These are phyloP conservation scores for Acrobasis suavella DNA, from an alignment of 2,888 invertebrate genomes.

Conservation along the genomic window DNA sequence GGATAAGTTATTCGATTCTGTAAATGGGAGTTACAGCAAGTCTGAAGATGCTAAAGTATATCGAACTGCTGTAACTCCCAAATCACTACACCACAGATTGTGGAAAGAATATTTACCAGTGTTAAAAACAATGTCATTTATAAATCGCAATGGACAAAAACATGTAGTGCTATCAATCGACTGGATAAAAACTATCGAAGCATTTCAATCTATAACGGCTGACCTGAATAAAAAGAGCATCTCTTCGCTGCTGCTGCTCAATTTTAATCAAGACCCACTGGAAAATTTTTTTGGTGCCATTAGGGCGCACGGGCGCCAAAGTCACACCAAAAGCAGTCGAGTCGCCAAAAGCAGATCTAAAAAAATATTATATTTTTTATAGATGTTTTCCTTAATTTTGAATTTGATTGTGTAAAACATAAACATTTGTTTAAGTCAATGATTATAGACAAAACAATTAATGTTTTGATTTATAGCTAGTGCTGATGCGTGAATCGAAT, in stretches of 20 bases:
- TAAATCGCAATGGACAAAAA: conserved; percentile 6
- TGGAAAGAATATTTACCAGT: conserved; percentile 27
- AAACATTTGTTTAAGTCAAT: no score
- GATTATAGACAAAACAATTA: no score
- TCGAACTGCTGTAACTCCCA: conserved; percentile 29
- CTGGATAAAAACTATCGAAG: conserved; percentile 31
- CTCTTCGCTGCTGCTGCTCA: conserved; percentile 26
- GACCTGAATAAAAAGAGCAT: conserved; percentile 16
- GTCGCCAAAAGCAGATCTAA: no score
- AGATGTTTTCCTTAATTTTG: no score
- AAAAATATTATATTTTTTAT: no score
- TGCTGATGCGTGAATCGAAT: no score
- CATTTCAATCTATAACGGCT: conserved; percentile 18
- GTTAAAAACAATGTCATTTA: conserved; percentile 29
- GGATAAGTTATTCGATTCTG: conserved; percentile 26
- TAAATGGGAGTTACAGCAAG: conserved; percentile 25
- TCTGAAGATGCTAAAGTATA: conserved; percentile 24
- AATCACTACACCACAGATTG: conserved; percentile 30
- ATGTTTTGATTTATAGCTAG: no score
- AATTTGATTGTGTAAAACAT: no score
- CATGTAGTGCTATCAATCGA: conserved; percentile 26
- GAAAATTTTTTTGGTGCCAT: conserved; percentile 32
- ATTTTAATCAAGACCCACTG: conserved; percentile 30
- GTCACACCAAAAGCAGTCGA: no score
- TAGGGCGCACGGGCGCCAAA: conserved; percentile 30